Percentiles rank a stretch among this genome's conserved stretches.
phyloP scores from a whole-genome alignment of 2,113 vertebrate species.

The Forbesichthys agassizii region DNA sequence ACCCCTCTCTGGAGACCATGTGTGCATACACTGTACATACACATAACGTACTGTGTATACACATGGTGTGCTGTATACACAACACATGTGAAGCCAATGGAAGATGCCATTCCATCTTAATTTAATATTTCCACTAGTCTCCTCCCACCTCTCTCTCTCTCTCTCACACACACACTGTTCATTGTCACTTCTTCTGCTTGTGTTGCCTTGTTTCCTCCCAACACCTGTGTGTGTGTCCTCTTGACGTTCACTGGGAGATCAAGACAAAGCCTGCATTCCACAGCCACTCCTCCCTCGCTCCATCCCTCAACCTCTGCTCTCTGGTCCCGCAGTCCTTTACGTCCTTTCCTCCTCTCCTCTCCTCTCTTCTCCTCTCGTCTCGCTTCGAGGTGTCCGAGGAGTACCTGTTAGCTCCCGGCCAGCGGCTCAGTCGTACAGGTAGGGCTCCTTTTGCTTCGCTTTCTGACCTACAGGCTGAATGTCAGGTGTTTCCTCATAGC shows the following conservation, averaged over 20 bases:
- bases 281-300: slow-evolving; percentile 12
- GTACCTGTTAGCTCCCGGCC: slow-evolving; percentile 25
- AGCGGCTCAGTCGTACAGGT: slow-evolving; percentile 46
- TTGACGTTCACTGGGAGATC: slow-evolving; percentile 11
- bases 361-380: slow-evolving; percentile 17
- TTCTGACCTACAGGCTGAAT: neutral
- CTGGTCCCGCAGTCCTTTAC: slow-evolving; percentile 16
- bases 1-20: slow-evolving; percentile 40
- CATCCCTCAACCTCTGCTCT: slow-evolving; percentile 22
- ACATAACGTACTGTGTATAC: neutral
- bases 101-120: slow-evolving; percentile 18
- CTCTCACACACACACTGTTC: slow-evolving; percentile 17
- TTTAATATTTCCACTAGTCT: slow-evolving; percentile 15
- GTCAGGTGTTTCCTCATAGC: neutral
- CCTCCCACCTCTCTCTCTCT: slow-evolving; percentile 26
- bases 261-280: slow-evolving; percentile 7
- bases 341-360: slow-evolving; percentile 1
- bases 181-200: slow-evolving; percentile 44
- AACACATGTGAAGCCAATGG: slow-evolving; percentile 28
- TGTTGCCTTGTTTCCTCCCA: slow-evolving; percentile 2
- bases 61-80: neutral
- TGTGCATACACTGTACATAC: slow-evolving; percentile 21
- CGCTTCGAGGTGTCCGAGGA: slow-evolving; percentile 22
- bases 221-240: slow-evolving; percentile 15
- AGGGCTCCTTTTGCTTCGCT: slow-evolving; percentile 23